These are phyloP conservation scores for Clarias fuscus DNA, from an alignment of 2,797 vertebrate species.

Conservation along the genomic window DNA sequence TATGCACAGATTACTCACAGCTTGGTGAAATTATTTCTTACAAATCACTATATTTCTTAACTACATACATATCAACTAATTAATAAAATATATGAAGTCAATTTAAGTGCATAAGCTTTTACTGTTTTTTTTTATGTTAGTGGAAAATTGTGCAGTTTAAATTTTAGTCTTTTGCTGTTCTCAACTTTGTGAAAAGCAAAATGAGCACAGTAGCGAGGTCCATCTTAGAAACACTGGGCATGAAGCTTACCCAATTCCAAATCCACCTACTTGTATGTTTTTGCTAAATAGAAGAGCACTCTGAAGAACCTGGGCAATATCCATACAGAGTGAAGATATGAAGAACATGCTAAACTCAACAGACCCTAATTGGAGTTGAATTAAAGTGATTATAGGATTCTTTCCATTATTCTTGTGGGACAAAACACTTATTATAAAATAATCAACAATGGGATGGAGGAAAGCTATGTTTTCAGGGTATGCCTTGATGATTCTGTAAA, in stretches of 20 bases:
- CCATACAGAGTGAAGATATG: background rate
- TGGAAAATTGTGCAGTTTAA: background rate
- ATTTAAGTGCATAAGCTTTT: background rate
- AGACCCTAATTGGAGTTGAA: background rate
- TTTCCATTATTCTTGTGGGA: background rate
- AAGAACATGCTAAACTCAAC: background rate
- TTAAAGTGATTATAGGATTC: background rate
- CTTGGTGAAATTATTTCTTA: too few relatives aligned
- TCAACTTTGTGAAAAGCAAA: background rate
- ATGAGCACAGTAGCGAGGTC: background rate
- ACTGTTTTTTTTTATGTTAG: background rate
- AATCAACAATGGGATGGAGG: background rate
- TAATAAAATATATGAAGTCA: background rate
- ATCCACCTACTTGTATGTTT: background rate
- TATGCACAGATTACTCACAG: background rate
- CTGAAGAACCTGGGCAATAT: background rate
- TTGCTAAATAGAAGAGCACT: background rate
- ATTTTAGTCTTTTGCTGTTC: background rate
- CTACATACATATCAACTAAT: background rate
- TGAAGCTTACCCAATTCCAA: background rate
- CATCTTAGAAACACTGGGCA: background rate
- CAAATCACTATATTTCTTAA: background rate
- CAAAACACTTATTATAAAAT: background rate
- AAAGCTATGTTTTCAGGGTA: background rate
- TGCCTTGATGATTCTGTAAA: background rate